Conservation (phyloP, 30 jellyfish, hydroid and myxozoan species). For the Nemopilema nomurai region DNA sequence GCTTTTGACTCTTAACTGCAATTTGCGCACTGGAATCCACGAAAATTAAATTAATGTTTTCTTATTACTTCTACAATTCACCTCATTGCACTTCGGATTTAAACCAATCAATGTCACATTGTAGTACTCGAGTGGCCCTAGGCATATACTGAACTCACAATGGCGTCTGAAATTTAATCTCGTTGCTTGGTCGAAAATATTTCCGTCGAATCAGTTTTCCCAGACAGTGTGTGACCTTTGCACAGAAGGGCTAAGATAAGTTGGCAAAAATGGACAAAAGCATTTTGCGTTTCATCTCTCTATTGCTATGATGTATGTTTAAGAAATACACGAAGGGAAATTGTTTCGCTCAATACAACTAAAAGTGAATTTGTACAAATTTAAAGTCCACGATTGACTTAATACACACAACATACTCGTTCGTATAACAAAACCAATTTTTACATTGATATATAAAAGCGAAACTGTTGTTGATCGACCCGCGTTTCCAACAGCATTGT, state of each 20-base stretch:
- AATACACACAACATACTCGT: slow-evolving; percentile 41
- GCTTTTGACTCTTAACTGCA: too few relatives aligned
- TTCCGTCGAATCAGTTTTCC: not conserved
- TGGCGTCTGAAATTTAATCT: not conserved
- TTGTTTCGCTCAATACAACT: slow-evolving; percentile 32
- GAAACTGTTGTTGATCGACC: slow-evolving; percentile 69
- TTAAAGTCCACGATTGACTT: slow-evolving; percentile 54
- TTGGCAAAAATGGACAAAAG: not conserved
- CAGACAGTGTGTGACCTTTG: not conserved
- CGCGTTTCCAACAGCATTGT: slow-evolving; percentile 63
- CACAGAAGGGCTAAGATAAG: not conserved
- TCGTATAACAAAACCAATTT: slow-evolving; percentile 59
- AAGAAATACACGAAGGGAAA: slow-evolving; percentile 10
- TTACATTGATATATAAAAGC: slow-evolving; percentile 34
- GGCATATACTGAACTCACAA: not conserved
- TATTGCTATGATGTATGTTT: slow-evolving; percentile 21
- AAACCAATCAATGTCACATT: not conserved
- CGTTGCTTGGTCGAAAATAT: not conserved
- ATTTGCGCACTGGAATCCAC: too few relatives aligned
- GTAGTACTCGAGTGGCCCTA: not conserved
- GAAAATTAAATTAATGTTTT: too few relatives aligned
- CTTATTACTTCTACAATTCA: too few relatives aligned
- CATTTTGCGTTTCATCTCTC: slow-evolving; percentile 7
- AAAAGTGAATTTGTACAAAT: slow-evolving; percentile 54
- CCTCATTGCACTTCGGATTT: too few relatives aligned